These are phyloP conservation scores for Perca flavescens DNA, from an alignment of 2,113 vertebrate genomes.

Conservation along the genomic window DNA sequence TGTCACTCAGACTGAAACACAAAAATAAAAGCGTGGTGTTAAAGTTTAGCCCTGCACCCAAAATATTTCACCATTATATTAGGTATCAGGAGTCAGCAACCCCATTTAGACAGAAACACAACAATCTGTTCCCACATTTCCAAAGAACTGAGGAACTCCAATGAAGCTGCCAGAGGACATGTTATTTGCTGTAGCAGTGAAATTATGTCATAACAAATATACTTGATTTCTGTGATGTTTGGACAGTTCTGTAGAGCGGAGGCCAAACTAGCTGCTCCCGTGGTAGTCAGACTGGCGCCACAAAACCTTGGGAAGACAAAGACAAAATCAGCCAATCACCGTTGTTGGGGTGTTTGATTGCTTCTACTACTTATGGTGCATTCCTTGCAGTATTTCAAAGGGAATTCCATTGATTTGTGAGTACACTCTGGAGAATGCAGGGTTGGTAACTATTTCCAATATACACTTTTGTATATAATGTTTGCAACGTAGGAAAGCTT, in stretches of 20 bases:
- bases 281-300: slow-evolving; percentile 82
- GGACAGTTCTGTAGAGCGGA: slow-evolving; percentile 82
- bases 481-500: no score
- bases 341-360: neutral
- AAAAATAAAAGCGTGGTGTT: neutral
- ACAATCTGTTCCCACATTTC: neutral
- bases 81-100: neutral
- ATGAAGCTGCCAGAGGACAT: neutral
- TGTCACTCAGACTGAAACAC: slow-evolving; percentile 87
- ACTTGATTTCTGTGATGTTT: slow-evolving; percentile 89
- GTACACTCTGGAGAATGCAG: neutral
- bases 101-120: neutral
- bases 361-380: neutral
- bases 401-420: neutral
- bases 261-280: slow-evolving; percentile 83
- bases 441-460: no score
- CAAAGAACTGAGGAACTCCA: neutral
- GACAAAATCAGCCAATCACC: neutral
- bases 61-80: neutral
- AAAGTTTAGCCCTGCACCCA: neutral
- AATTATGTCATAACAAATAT: slow-evolving; percentile 16
- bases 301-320: slow-evolving; percentile 80
- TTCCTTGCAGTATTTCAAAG: neutral
- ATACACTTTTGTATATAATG: no score
- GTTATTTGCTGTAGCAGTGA: neutral